phyloP scores from a whole-genome alignment of 2,888 invertebrate genomes.

The Atherix ibis region DNA sequence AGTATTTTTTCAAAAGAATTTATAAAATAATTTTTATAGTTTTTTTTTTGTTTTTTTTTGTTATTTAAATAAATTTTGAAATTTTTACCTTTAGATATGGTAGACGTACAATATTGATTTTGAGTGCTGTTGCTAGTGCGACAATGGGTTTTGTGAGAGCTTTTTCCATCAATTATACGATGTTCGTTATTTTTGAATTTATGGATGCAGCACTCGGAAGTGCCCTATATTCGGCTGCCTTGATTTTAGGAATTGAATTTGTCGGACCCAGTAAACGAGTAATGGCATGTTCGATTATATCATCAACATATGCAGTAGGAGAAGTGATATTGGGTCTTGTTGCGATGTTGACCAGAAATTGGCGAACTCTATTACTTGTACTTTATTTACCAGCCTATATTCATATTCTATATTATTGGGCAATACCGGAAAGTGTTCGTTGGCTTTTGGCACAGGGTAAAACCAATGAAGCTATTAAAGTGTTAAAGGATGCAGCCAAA shows the following conservation, averaged over 20 bases:
- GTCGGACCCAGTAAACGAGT: constrained; percentile 58
- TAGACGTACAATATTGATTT: constrained; percentile 41
- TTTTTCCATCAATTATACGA: constrained; percentile 49
- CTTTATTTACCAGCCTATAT: constrained; percentile 51
- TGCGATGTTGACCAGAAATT: constrained; percentile 50
- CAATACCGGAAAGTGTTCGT: constrained; percentile 55
- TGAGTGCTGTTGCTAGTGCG: constrained; percentile 38
- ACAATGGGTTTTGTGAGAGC: constrained; percentile 51
- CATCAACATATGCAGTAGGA: constrained; percentile 54
- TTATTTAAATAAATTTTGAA: too few relatives aligned
- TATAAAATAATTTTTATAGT: too few relatives aligned
- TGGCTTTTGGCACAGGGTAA: constrained; percentile 55
- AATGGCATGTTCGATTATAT: constrained; percentile 51
- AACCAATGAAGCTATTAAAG: constrained; percentile 38
- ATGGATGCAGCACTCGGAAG: constrained; percentile 53
- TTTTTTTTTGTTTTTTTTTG: too few relatives aligned
- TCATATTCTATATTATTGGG: constrained; percentile 48
- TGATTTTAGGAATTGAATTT: constrained; percentile 60
- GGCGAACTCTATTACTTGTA: constrained; percentile 48
- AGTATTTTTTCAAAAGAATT: too few relatives aligned
- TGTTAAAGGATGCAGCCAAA: constrained; percentile 43
- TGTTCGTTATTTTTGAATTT: constrained; percentile 54
- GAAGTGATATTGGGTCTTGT: constrained; percentile 48
- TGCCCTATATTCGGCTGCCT: constrained; percentile 55
- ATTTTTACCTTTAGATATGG: constrained; percentile 41